Evolutionary conservation across 2,797 vertebrate species (phyloP), one percentile per base, ranked within the genome.

Genomic region (Melopsittacus undulatus): DNA sequence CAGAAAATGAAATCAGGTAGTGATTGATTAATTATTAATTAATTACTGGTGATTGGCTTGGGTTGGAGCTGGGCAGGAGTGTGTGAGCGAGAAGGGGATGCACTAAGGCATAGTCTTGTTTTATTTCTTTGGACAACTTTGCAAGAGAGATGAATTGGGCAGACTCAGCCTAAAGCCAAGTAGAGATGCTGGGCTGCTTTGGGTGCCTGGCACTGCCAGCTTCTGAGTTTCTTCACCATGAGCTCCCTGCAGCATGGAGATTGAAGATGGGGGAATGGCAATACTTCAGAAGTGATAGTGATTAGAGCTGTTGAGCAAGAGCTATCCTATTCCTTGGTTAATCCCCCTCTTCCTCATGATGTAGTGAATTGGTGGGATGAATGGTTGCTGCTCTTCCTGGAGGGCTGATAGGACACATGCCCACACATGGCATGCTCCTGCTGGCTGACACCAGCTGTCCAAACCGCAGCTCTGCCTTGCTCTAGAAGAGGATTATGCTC

Each of bases 21-120:
- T 91, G 87, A 94, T 83, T 95, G 95, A 96, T 96, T 93, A 95
- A 92, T 96, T 96, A 96, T 96, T 94, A 97, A 96, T 96, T 91
- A 94, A 94, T 97, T 96, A 96, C 68, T 43, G 22, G 51, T 94
- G 91, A 94, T 94, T 90, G 85, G 67, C 76, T 88, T 93, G 77
- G 73, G 45, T 7, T 89, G 81, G 51, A 92, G 57, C 68, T 78
- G 68, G 72, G 78, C 49, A 57, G 84, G 66, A 91, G 54, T 40
- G 40, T 36, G 59, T 30, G 91, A 36, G 43, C 22, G 21, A 36
- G 36, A 48, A 22, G 22, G 29, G 6, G 19, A 78, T 83, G 76
- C 89, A 62, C 52, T 67, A 86, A 93, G 30, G 29, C 20, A 38
- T 22, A 30, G 10, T 49, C 38, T 89, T 75, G 23, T 10, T 75